Base-by-base conservation (phyloP, 2,113 vertebrate species). In the Euleptes europaea region DNA sequence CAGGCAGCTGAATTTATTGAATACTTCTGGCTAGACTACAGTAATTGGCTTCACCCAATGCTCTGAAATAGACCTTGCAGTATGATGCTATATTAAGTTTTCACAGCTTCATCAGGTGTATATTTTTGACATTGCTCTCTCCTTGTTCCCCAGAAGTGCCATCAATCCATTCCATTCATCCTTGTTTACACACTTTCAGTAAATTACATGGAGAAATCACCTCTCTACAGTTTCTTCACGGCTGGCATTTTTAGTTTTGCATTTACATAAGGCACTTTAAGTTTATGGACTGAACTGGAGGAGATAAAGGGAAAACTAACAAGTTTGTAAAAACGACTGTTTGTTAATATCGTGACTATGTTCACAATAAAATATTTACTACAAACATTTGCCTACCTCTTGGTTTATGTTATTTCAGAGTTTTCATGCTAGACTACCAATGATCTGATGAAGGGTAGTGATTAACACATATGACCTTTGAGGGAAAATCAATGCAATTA, bases 161-260 rank as follows among this genome's bases (percentile, higher is more conserved):
- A 84, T 86, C 90, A 93, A 88, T 88, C 88, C 92, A 85, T 91
- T 92, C 51, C 82, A 66, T 88, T 93, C 90, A 91, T 89, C 83
- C 92, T 92, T 94, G 91, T 94, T 94, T 95, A 91, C 88, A 91
- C 90, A 92, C 87, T 87, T 91, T 91, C 91, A 91, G 91, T 94
- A 94, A 94, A 91, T 94, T 95, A 93, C 86, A 92, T 0, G 0
- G 92, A 90, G 92, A 94, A 90, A 85, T 83, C 82, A 79, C 82
- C 80, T 80, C 93, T 93, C 92, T 91, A 72, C 86, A 91, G 88
- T 19, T 88, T 91, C 84, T 91, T 88, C 83, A 87, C 91, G 89
- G 76, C 77, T 83, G 87, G 89, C 88, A 74, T 88, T 93, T 93
- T 92, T 88, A 91, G 85, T 63, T 91, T 91, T 91, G 65, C 88